A percentile compares a stretch with the other conserved stretches of the same genome.
phyloP scores from a whole-genome alignment of 2,888 invertebrate genomes.

The Liopterus haemorrhoidalis region DNA sequence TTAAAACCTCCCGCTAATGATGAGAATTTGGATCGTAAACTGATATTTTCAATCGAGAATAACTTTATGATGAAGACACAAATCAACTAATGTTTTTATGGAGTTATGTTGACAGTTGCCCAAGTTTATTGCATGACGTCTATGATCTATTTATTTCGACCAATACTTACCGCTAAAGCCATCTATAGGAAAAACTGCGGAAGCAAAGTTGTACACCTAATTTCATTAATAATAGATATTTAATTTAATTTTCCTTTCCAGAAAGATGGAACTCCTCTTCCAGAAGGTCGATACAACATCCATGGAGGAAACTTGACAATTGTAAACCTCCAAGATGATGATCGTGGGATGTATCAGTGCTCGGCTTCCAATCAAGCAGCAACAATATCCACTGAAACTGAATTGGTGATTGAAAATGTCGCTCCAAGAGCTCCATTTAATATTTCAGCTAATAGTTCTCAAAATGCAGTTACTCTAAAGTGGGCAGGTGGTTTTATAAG shows the following conservation, averaged over 20 bases:
- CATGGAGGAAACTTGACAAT: constrained; percentile 79
- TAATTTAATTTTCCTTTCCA: constrained; percentile 37
- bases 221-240: neutral
- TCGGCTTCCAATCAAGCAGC: constrained; percentile 83
- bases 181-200: neutral
- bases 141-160: too few species aligned
- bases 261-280: constrained; percentile 70
- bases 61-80: too few species aligned
- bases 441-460: constrained; percentile 68
- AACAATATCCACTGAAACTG: constrained; percentile 71
- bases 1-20: too few species aligned
- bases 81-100: too few species aligned
- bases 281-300: constrained; percentile 60
- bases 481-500: constrained; percentile 81
- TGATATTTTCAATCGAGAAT: too few species aligned
- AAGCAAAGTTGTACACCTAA: too few species aligned
- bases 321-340: constrained; percentile 70
- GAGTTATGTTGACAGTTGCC: too few species aligned
- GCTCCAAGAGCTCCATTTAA: constrained; percentile 89
- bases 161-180: too few species aligned
- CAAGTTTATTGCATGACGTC: too few species aligned
- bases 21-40: too few species aligned
- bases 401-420: constrained; percentile 76
- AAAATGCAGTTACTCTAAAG: constrained; percentile 65
- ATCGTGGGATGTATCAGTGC: constrained; percentile 81